phyloP scores from a whole-genome alignment of 1,140 invertebrate genomes.

The Trichoplusia ni region DNA sequence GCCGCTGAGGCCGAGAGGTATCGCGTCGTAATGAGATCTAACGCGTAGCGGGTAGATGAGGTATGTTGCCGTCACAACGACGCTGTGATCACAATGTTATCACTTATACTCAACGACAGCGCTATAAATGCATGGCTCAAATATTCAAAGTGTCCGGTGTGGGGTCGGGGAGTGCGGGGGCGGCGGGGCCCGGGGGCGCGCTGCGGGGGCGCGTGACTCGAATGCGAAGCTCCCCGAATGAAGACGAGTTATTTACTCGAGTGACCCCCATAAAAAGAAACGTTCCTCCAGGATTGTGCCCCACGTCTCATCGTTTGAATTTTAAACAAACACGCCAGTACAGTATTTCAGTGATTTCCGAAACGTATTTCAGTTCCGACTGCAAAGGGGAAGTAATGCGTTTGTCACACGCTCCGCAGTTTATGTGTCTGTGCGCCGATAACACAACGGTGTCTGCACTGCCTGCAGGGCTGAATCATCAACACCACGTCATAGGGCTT shows the following conservation, averaged over 20 bases:
- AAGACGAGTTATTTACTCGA: conserved; percentile 67
- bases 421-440: conserved; percentile 9
- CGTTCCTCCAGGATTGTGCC: conserved; percentile 61
- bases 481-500: not conserved
- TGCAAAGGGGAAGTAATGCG: conserved; percentile 52
- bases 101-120: not conserved
- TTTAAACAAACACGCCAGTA: conserved; percentile 62
- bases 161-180: conserved; percentile 10
- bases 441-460: not conserved
- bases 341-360: conserved; percentile 61
- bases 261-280: conserved; percentile 68
- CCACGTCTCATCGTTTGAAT: conserved; percentile 60
- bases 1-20: too few species aligned
- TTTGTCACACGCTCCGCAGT: conserved; percentile 5
- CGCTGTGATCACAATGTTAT: not conserved
- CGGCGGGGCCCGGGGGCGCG: not conserved
- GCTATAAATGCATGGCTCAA: conserved; percentile 26
- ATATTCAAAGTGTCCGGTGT: conserved; percentile 31
- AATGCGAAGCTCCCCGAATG: conserved; percentile 40
- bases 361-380: conserved; percentile 35
- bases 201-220: conserved; percentile 46
- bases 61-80: not conserved
- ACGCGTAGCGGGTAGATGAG: not conserved
- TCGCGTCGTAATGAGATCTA: not conserved
- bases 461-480: not conserved